Evolutionary conservation across 2,113 vertebrate species (phyloP).

Genomic region (Hippocampus abdominalis): DNA sequence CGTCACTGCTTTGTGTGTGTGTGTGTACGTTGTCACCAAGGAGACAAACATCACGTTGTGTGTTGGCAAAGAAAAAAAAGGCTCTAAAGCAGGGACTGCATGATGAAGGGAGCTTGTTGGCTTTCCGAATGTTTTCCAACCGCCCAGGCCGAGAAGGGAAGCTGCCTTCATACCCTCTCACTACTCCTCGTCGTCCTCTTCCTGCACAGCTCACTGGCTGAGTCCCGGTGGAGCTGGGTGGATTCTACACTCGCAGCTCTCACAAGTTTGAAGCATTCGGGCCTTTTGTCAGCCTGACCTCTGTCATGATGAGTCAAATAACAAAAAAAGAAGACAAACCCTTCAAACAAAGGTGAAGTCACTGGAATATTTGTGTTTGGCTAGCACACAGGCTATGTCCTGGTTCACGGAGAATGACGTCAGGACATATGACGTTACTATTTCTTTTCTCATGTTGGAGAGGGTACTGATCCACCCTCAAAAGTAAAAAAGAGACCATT

Average conservation of each 20-base stretch:
- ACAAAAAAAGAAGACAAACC: background rate
- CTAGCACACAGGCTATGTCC: background rate
- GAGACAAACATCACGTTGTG: slow-evolving; percentile 29
- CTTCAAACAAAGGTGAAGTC: background rate
- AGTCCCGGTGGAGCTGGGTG: slow-evolving; percentile 60
- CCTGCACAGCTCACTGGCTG: slow-evolving; percentile 33
- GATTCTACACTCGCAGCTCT: slow-evolving; percentile 29
- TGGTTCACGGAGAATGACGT: background rate
- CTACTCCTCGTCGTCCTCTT: slow-evolving; percentile 42
- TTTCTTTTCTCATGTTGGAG: background rate
- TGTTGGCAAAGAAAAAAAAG: slow-evolving; percentile 7
- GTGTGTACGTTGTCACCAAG: slow-evolving; percentile 41
- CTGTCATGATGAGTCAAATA: background rate
- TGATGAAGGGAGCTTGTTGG: slow-evolving; percentile 10
- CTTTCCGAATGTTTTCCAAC: background rate
- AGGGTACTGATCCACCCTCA: background rate
- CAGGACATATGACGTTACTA: background rate
- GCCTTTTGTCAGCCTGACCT: background rate
- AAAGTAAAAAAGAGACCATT: background rate
- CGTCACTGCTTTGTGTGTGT: slow-evolving; percentile 26
- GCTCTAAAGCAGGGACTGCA: slow-evolving; percentile 18
- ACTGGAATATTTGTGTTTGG: background rate
- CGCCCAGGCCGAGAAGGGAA: slow-evolving; percentile 24
- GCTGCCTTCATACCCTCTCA: slow-evolving; percentile 36
- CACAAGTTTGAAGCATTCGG: slow-evolving; percentile 20